Base-by-base conservation (phyloP, 2,797 vertebrate species). In the Urocyon cinereoargenteus region DNA sequence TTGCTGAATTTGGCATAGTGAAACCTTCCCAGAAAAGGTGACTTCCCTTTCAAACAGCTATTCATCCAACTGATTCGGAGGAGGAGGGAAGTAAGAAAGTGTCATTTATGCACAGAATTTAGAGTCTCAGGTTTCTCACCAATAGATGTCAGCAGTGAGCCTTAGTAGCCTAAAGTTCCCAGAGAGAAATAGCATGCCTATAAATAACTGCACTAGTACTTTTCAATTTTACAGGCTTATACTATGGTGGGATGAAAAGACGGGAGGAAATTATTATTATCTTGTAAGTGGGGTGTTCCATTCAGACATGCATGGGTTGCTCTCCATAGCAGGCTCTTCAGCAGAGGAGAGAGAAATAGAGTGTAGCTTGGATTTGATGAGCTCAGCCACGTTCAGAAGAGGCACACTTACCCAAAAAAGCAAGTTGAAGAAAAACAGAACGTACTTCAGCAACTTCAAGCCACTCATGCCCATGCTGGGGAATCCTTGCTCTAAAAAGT, bases 401-500 rank as follows among this genome's bases (percentile, higher is more conserved):
- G 21, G 61, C 4, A 81, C 12, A 97, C 98, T 98, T 98, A 98
- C 98, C 98, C 98, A 98, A 96, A 98, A 98, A 40, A 98, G 72
- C 82, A 98, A 95, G 83, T 98, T 98, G 96, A 98, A 98, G 89
- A 82, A 85, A 95, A 98, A 98, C 64, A 98, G 96, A 70, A 98
- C 87, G 85, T 98, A 98, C 51, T 98, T 98, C 92, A 98, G 95
- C 31, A 97, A 16, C 95, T 97, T 97, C 83, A 98, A 91, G 61
- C 85, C 98, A 93, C 98, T 98, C 78, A 97, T 92, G 13, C 97
- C 88, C 98, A 98, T 98, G 82, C 31, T 94, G 86, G 59, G 45
- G 91, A 79, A 89, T 82, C 91, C 53, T 87, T 96, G n/a, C 21
- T 59, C 96, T 98, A 87, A 97, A 85, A 96, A 72, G 40, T 45